Conservation (phyloP, 2,888 invertebrate genomes). For the Eledona agricola region DNA sequence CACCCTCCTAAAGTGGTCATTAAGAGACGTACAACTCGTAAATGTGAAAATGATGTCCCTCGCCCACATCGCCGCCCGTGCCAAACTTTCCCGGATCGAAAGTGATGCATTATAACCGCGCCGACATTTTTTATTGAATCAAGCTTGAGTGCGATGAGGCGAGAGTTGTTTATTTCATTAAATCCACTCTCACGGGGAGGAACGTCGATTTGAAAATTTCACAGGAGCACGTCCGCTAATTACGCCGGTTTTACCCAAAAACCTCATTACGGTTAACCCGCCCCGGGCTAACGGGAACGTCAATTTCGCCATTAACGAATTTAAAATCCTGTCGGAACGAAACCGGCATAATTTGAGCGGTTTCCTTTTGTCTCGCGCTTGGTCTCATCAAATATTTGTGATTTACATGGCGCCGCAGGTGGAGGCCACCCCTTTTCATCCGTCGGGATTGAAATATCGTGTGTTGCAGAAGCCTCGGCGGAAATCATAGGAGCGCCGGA, state of each 20-base stretch:
- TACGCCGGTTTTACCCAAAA: constrained; percentile 28
- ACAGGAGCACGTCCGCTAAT: constrained; percentile 25
- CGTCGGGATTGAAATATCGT: constrained; percentile 27
- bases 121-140: constrained; percentile 29
- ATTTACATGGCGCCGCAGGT: constrained; percentile 26
- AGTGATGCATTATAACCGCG: too few species aligned
- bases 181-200: constrained; percentile 18
- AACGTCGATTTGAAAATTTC: constrained; percentile 30
- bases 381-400: constrained; percentile 35
- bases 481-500: constrained; percentile 69
- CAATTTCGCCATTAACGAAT: constrained; percentile 26
- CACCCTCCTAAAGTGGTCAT: too few species aligned
- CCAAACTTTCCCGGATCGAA: too few species aligned
- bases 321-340: constrained; percentile 15
- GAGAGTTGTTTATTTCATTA: constrained; percentile 33
- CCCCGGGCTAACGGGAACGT: constrained; percentile 14
- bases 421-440: too few species aligned
- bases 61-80: too few species aligned
- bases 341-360: constrained; percentile 9
- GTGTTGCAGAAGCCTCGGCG: constrained; percentile 65
- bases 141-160: constrained; percentile 19
- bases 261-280: constrained; percentile 33
- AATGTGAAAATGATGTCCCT: too few species aligned
- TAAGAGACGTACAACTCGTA: too few species aligned
- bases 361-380: constrained; percentile 17